phyloP scores from a whole-genome alignment of 2,797 vertebrate species.

The Ctenopoma multispine region DNA sequence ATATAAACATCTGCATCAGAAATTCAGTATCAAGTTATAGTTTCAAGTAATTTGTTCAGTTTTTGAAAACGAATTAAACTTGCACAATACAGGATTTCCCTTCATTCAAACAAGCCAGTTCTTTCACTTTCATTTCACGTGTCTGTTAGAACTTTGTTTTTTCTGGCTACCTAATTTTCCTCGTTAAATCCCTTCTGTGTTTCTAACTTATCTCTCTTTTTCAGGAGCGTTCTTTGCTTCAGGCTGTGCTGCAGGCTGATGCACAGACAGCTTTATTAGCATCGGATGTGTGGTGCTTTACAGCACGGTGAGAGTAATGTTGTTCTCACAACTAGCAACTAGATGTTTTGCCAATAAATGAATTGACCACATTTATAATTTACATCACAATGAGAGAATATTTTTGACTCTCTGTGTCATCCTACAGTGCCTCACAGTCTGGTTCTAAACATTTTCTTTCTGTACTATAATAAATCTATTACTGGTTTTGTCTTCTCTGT shows the following conservation, averaged over 20 bases:
- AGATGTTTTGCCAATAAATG: not conserved
- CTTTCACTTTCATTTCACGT: constrained; percentile 45
- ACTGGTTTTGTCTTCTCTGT: constrained; percentile 16
- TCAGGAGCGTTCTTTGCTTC: constrained; percentile 89
- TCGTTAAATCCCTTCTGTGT: too few relatives aligned
- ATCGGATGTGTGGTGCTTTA: constrained; percentile 94
- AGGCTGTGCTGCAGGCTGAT: constrained; percentile 86
- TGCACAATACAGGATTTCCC: constrained; percentile 56
- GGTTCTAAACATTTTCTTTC: not conserved
- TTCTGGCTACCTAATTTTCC: not conserved
- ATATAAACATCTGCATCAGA: too few relatives aligned
- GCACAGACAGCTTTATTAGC: constrained; percentile 89
- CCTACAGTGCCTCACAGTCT: not conserved
- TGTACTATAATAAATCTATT: not conserved
- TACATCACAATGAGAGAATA: not conserved
- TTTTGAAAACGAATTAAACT: too few relatives aligned
- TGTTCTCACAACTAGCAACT: not conserved
- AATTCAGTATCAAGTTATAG: too few relatives aligned
- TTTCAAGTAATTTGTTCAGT: too few relatives aligned
- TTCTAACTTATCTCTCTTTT: not conserved
- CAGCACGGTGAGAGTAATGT: constrained; percentile 87
- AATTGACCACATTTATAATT: not conserved
- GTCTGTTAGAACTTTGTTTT: not conserved
- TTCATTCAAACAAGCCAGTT: constrained; percentile 3
- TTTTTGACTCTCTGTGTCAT: not conserved